Percentiles rank a stretch among this genome's conserved stretches.
Evolutionary conservation across 2,888 invertebrate species (phyloP).

Genomic region (Erebia aethiops): DNA sequence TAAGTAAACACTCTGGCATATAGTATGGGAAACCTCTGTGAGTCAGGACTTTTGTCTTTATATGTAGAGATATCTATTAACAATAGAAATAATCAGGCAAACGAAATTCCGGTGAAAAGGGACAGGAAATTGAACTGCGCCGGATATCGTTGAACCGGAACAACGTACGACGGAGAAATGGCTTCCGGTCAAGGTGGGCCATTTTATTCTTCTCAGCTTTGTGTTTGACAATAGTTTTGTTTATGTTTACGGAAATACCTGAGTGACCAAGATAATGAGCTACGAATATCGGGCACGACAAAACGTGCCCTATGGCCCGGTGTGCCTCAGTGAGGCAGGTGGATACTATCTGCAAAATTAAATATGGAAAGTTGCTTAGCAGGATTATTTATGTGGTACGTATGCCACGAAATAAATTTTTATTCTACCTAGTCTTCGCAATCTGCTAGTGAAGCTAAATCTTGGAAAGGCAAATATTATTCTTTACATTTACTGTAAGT

Average conservation of each 20-base stretch:
- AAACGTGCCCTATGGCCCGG: no score
- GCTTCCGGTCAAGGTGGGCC: conserved; percentile 72
- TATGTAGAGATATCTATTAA: not conserved
- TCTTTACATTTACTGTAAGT: conserved; percentile 8
- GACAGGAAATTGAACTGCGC: conserved; percentile 79
- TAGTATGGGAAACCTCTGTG: no score
- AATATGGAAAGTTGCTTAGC: no score
- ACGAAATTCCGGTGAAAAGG: conserved; percentile 63
- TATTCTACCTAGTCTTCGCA: no score
- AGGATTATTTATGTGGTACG: no score
- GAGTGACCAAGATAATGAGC: not conserved
- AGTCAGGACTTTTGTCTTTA: no score
- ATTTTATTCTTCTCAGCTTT: conserved; percentile 69
- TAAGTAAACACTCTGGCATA: no score
- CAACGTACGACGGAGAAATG: conserved; percentile 73
- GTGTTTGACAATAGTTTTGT: conserved; percentile 21
- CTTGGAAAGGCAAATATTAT: conserved; percentile 7
- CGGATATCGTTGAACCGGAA: conserved; percentile 80
- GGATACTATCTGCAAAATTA: no score
- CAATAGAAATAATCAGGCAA: conserved; percentile 60
- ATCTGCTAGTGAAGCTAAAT: not conserved
- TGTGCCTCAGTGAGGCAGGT: no score
- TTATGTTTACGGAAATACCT: conserved; percentile 6
- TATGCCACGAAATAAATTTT: no score
- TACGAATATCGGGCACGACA: not conserved